Conservation (phyloP, 2,888 invertebrate species). For the Neoaliturus tenellus region DNA sequence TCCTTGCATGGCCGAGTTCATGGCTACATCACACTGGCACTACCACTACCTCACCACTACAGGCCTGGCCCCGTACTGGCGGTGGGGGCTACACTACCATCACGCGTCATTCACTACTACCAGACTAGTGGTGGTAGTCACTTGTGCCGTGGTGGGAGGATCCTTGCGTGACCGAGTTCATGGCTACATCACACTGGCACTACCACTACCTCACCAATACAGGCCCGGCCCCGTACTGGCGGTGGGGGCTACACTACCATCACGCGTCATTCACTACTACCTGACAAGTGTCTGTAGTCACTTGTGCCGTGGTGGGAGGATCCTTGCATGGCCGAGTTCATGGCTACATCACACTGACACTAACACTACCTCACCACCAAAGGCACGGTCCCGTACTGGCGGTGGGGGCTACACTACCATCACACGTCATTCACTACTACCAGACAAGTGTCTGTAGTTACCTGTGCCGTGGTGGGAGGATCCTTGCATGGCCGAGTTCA, state of each 20-base stretch:
- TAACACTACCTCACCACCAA: neutral
- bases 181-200: neutral
- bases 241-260: neutral
- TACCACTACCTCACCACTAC: neutral
- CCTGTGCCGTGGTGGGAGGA: neutral
- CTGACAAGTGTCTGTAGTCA: neutral
- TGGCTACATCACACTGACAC: neutral
- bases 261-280: neutral
- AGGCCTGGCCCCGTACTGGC: neutral
- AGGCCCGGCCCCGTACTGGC: neutral
- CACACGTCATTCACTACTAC: neutral
- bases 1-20: neutral
- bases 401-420: neutral
- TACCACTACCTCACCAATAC: neutral
- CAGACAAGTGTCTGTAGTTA: neutral
- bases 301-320: neutral
- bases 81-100: neutral
- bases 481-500: neutral
- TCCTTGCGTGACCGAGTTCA: neutral
- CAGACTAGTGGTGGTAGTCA: neutral
- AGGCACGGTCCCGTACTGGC: neutral
- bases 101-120: neutral
- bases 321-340: neutral
- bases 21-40: neutral
- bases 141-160: slow-evolving; percentile 1